Conservation (phyloP, 2,888 invertebrate genomes). For the Agrotis segetum region DNA sequence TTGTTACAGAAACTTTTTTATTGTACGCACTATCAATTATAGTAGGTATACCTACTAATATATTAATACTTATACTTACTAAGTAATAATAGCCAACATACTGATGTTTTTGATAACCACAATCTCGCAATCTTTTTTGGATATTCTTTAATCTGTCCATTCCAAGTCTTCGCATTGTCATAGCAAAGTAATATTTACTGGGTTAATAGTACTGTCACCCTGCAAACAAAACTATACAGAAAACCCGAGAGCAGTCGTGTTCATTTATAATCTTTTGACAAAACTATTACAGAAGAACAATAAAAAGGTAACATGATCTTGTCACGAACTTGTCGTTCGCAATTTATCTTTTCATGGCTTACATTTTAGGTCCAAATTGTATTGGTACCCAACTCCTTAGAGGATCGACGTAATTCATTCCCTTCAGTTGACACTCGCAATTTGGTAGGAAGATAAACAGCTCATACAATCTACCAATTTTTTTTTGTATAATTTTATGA, state of each 20-base stretch:
- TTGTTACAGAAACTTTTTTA: not conserved
- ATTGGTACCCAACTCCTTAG: constrained; percentile 12
- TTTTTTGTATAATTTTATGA: constrained; percentile 42
- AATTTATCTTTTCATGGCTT: constrained; percentile 10
- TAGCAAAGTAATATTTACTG: no score
- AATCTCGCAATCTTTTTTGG: no score
- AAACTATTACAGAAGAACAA: constrained; percentile 33
- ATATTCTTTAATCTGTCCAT: no score
- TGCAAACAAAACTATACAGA: not conserved
- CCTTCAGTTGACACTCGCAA: constrained; percentile 52
- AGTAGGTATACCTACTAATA: no score
- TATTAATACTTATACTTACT: no score
- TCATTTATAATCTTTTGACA: constrained; percentile 14
- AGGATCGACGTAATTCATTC: constrained; percentile 52
- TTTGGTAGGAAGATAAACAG: constrained; percentile 58
- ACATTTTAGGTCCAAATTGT: constrained; percentile 7
- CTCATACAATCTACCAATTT: constrained; percentile 28
- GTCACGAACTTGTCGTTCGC: constrained; percentile 7
- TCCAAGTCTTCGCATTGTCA: no score
- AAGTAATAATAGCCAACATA: no score
- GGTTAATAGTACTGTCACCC: not conserved
- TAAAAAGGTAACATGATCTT: constrained; percentile 21
- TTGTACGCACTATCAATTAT: no score
- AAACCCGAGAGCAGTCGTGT: not conserved
- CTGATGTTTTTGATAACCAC: no score